These are phyloP conservation scores for Tinamus guttatus DNA, from an alignment of 2,113 vertebrate genomes.

Conservation along the genomic window DNA sequence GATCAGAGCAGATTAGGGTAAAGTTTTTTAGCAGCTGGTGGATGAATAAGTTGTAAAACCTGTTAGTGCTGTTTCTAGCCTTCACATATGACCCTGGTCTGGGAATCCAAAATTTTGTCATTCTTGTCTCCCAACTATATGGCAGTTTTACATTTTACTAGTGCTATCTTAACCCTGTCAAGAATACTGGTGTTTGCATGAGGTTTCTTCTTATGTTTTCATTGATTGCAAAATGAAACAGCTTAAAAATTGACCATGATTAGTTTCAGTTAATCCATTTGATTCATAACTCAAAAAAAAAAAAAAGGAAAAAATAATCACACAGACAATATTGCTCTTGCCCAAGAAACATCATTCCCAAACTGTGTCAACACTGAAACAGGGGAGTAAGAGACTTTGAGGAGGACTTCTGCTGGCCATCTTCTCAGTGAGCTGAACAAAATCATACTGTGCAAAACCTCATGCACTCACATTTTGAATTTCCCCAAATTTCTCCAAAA, in stretches of 20 bases:
- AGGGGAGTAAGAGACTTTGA: background rate
- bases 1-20: background rate
- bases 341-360: no score
- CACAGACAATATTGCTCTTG: no score
- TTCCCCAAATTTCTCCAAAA: rapidly evolving
- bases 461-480: background rate
- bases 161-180: background rate
- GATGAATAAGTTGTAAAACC: background rate
- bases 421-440: rapidly evolving
- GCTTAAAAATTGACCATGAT: no score
- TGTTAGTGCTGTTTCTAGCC: background rate
- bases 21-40: background rate
- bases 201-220: background rate
- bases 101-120: background rate
- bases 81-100: background rate
- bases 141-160: background rate
- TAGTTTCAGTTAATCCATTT: no score
- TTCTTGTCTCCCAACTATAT: background rate
- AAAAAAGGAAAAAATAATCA: no score
- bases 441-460: background rate
- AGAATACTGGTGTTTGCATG: background rate
- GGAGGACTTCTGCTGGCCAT: background rate
- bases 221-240: no score
- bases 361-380: no score
- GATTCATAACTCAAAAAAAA: no score